Evolutionary conservation across 2,113 vertebrate genomes (phyloP), one percentile per base, ranked within the genome.

Genomic region (Oncorhynchus mykiss): DNA sequence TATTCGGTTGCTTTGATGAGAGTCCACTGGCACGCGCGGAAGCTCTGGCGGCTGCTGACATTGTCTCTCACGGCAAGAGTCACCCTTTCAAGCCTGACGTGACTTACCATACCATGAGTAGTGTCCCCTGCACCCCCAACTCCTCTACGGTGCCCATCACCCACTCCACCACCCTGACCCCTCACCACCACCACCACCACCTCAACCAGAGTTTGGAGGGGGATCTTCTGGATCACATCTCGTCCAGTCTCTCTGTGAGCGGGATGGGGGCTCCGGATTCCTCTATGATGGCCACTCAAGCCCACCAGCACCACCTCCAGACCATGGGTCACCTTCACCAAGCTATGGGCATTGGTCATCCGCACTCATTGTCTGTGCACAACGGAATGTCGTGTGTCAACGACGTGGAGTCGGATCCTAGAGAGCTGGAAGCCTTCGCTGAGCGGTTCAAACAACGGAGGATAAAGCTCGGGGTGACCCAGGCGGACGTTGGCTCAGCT

Each of bases 1-100:
- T 99, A 95, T 99, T 99, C 87, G 96, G 95, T 87, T 95, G 96
- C 94, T 97, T 98, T 91, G 97, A 99, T 94, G 97, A 98, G 93
- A 97, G 93, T 91, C 95, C 98, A 92, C 95, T 98, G 95, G 96
- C 96, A 88, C 96, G 97, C 90, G 96, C 97, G 75, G 97, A 98
- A 93, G 97, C 96, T 94, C 94, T 99, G 95, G 96, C 96, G 87
- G 96, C 96, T 82, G 96, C 95, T 90, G 97, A 98, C 88, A 94
- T 97, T 86, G 95, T 93, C 91, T 94, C 96, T 78, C 97, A 96
- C 93, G 93, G 93, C 93, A 96, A 97, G 92, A 95, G 92, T 88
- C 96, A 96, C 84, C 94, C 92, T 60, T 97, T 96, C 95, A 98
- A 97, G 92, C 93, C 95, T 86, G 96, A 97, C 96, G 90, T 94